Evolutionary conservation across 2,888 invertebrate genomes (phyloP).

Genomic region (Amiota communis): DNA sequence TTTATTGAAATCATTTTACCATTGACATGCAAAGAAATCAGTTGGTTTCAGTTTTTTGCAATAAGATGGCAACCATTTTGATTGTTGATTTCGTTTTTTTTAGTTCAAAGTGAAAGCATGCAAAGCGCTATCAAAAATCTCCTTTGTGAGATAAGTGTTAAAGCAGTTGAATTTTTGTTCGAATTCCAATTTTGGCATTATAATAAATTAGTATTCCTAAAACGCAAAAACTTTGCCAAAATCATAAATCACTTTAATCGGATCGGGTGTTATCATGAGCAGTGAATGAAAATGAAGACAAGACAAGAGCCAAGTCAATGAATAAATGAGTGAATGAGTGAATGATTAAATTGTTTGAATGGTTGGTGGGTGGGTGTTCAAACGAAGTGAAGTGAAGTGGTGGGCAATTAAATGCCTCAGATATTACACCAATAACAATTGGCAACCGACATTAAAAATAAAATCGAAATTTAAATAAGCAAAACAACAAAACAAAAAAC

Average conservation of each 20-base stretch:
- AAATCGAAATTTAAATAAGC: constrained; percentile 42
- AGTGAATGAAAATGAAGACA: too few relatives aligned
- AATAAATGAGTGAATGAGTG: background rate
- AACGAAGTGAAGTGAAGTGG: constrained; percentile 30
- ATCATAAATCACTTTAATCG: constrained; percentile 58
- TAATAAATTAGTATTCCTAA: constrained; percentile 43
- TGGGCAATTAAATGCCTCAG: constrained; percentile 42
- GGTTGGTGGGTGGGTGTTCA: background rate
- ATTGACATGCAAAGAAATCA: constrained; percentile 8
- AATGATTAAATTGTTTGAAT: background rate
- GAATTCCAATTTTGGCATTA: too few relatives aligned
- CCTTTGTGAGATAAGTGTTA: too few relatives aligned
- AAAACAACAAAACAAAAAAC: constrained; percentile 28
- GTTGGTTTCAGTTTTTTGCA: background rate
- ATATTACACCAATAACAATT: constrained; percentile 49
- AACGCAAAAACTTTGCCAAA: constrained; percentile 50
- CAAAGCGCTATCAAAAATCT: too few relatives aligned
- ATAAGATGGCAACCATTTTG: constrained; percentile 6
- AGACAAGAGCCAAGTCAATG: too few relatives aligned
- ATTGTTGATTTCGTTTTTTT: constrained; percentile 16
- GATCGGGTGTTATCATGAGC: constrained; percentile 24
- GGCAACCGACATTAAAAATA: constrained; percentile 45
- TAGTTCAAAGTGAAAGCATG: constrained; percentile 47
- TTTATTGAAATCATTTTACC: constrained; percentile 49
- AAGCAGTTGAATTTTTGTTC: too few relatives aligned